Base-by-base conservation (phyloP, 1,140 invertebrate species). In the Helicorthomorpha holstii region DNA sequence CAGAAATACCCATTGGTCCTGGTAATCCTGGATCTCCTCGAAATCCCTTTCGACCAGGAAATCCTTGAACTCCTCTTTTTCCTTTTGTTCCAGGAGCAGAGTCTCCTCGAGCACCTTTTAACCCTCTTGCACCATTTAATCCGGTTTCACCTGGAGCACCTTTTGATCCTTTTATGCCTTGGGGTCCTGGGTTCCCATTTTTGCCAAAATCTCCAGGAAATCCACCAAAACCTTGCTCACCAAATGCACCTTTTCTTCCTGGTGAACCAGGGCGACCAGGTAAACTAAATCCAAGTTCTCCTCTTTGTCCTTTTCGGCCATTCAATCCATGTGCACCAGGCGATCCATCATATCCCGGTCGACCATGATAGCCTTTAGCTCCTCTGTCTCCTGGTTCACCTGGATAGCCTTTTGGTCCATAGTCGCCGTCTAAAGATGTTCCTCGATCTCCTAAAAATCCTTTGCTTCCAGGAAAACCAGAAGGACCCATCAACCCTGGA, bases 371-470 rank as follows among this genome's bases (percentile, higher is more conserved):
- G n/a, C n/a, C n/a, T n/a, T n/a, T n/a, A n/a, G n/a, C n/a, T n/a
- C n/a, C n/a, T n/a, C n/a, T n/a, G n/a, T n/a, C n/a, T n/a, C 62
- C 61, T 50, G 41, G 49, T 2, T 45, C 7, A 14, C 54, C 57
- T 51, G 64, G 64, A 55, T 67, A 60, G 43, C 82, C 82, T 25
- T 60, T 53, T 14, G 74, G 64, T 60, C 78, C 78, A 65, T n/a
- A n/a, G n/a, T n/a, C n/a, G n/a, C n/a, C n/a, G n/a, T n/a, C n/a
- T n/a, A n/a, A n/a, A n/a, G n/a, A n/a, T n/a, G n/a, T n/a, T n/a
- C n/a, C n/a, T n/a, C n/a, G n/a, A n/a, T n/a, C n/a, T n/a, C n/a
- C n/a, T n/a, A n/a, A n/a, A n/a, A n/a, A n/a, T n/a, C n/a, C n/a
- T n/a, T n/a, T n/a, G n/a, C n/a, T n/a, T n/a, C n/a, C n/a, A n/a